Evolutionary conservation across 2,797 vertebrate species (phyloP).

Genomic region (Chaenodraco wilsoni): DNA sequence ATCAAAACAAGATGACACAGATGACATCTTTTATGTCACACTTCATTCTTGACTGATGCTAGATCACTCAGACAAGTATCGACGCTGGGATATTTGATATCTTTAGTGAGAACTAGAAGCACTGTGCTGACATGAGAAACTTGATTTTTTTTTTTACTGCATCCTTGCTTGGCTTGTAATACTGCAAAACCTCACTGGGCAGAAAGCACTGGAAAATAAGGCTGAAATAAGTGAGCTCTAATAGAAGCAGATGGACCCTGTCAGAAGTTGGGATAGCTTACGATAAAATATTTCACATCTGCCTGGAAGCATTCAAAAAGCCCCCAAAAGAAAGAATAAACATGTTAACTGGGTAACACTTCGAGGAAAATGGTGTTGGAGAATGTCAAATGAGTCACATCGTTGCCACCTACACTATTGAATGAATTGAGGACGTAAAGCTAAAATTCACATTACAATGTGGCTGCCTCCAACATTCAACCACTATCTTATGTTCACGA

Average conservation of each 20-base stretch:
- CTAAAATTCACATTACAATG: constrained; percentile 7
- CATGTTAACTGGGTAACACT: constrained; percentile 19
- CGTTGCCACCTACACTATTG: neutral
- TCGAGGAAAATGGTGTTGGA: neutral
- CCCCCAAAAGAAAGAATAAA: constrained; percentile 23
- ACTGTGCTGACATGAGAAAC: constrained; percentile 2
- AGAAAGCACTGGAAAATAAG: constrained; percentile 43
- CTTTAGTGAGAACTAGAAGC: constrained; percentile 38
- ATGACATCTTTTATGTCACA: constrained; percentile 38
- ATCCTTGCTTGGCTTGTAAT: constrained; percentile 39
- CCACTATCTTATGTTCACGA: constrained; percentile 8
- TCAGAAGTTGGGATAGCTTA: constrained; percentile 33
- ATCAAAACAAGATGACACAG: constrained; percentile 38
- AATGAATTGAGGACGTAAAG: neutral
- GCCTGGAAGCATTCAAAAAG: constrained; percentile 36
- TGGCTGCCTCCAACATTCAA: constrained; percentile 1
- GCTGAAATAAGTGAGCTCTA: constrained; percentile 40
- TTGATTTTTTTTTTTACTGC: constrained; percentile 27
- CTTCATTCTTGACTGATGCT: constrained; percentile 16
- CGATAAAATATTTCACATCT: constrained; percentile 57
- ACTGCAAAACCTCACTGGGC: constrained; percentile 43
- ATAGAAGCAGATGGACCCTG: constrained; percentile 53
- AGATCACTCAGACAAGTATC: constrained; percentile 32
- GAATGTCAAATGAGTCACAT: neutral
- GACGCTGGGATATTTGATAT: constrained; percentile 22